These are phyloP conservation scores for Oceanites oceanicus DNA, from an alignment of 2,113 vertebrate species.

Conservation along the genomic window DNA sequence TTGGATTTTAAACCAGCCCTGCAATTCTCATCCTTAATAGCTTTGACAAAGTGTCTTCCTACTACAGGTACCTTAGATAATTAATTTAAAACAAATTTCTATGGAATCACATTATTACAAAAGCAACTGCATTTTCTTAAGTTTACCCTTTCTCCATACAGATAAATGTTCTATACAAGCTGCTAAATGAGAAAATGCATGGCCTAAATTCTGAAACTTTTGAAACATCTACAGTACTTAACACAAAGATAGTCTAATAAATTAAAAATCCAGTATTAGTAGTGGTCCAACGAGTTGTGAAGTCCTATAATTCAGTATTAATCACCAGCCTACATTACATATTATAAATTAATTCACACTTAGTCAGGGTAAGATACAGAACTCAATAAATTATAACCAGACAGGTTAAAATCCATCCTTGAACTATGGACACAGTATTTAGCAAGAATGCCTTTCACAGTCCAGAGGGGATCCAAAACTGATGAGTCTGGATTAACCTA, in stretches of 20 bases:
- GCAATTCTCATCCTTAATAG: not conserved
- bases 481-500: not conserved
- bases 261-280: not conserved
- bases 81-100: not conserved
- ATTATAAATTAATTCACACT: not conserved
- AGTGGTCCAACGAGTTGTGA: not conserved
- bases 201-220: not conserved
- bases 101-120: not conserved
- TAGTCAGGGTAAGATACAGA: not conserved
- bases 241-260: not conserved
- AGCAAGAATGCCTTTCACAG: not conserved
- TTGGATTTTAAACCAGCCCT: not conserved
- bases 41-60: not conserved
- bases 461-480: not conserved
- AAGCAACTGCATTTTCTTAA: not conserved
- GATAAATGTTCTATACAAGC: not conserved
- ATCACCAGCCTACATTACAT: not conserved
- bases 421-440: not conserved
- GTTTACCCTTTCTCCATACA: not conserved
- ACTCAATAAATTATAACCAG: not conserved
- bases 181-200: not conserved
- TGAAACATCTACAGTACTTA: not conserved
- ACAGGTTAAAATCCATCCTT: not conserved
- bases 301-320: not conserved
- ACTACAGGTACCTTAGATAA: not conserved